Evolutionary conservation across 30 jellyfish, hydroid and myxozoan species (phyloP), one percentile per base, ranked within the genome.

Genomic region (Pelagia noctiluca): DNA sequence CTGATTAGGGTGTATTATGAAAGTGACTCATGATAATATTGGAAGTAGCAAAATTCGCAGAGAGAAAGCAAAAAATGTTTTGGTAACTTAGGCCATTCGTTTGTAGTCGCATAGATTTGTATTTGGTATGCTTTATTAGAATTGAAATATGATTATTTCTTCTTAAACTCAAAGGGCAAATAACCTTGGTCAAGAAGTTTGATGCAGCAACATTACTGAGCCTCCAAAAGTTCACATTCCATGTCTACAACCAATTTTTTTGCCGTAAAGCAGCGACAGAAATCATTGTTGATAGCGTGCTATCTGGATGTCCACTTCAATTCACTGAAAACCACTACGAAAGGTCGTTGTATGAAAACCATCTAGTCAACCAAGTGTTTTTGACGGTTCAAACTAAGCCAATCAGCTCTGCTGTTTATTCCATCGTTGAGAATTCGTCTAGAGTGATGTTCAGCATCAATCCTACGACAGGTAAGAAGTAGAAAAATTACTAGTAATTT

Each of bases 251-350:
- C 36, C 92, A 70, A 35, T 82, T 82, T 86, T 30, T 50, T 26
- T 82, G 92, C 31, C 36, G 92, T n/a, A 64, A 82, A 54, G 92
- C 92, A 8, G 92, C 92, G 19, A 73, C 92, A 0, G 92, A 68
- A 33, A 70, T 86, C 65, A 68, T 86, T 52, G 50, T 76, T 25
- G 89, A 60, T 30, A 71, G 21, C 69, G 84, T 84, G 63, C 63
- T 91, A 85, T 2, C 88, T 35, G 86, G 92, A 28, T 82, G 92
- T 42, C 75, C 77, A 32, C 80, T 78, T 28, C 84, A 63, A 35
- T 86, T 86, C 82, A 50, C 85, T 11, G 60, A 46, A 21, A 52
- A 68, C 35, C 78, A 60, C 24, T 91, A 91, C 64, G 94, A 72
- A 66, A 80, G 61, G 38, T 35, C 87, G 25, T 69, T 91, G 35